These are phyloP conservation scores for Diprion similis DNA, from an alignment of 1,140 invertebrate genomes.

Conservation along the genomic window DNA sequence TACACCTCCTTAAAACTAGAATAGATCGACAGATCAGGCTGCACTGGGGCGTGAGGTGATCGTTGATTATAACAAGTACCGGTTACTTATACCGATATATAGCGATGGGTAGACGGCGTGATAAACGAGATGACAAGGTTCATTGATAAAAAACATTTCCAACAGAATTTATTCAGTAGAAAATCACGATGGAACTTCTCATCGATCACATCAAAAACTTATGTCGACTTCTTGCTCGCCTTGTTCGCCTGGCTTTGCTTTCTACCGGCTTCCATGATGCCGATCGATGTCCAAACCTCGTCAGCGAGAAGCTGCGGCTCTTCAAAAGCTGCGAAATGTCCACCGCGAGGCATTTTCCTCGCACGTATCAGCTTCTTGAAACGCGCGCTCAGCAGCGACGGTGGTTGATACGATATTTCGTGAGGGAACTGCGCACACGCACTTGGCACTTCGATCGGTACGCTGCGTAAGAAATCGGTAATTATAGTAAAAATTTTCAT, in stretches of 20 bases:
- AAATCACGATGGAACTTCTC: neutral
- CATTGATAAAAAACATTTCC: neutral
- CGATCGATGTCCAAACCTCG: conserved; percentile 45
- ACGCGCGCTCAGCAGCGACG: conserved; percentile 51
- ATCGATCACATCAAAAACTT: neutral
- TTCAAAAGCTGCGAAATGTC: conserved; percentile 73
- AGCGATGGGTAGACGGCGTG: too few relatives aligned
- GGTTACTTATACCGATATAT: too few relatives aligned
- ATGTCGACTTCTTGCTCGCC: conserved; percentile 12
- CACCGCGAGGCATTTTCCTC: conserved; percentile 61
- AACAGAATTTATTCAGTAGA: neutral
- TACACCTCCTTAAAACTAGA: too few relatives aligned
- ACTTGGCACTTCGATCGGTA: conserved; percentile 59
- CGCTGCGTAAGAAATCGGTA: conserved; percentile 39
- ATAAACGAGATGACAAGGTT: too few relatives aligned
- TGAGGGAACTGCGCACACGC: conserved; percentile 63
- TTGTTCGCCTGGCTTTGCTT: conserved; percentile 14
- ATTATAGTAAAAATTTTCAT: conserved; percentile 25
- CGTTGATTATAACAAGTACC: too few relatives aligned
- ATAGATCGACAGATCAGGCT: too few relatives aligned
- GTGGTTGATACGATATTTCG: conserved; percentile 55
- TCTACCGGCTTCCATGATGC: conserved; percentile 28
- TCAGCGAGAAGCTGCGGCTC: conserved; percentile 60
- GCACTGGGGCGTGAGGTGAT: too few relatives aligned
- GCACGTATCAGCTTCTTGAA: conserved; percentile 59